These are phyloP conservation scores for Eclectus roratus DNA, from an alignment of 2,113 vertebrate genomes.

Conservation along the genomic window DNA sequence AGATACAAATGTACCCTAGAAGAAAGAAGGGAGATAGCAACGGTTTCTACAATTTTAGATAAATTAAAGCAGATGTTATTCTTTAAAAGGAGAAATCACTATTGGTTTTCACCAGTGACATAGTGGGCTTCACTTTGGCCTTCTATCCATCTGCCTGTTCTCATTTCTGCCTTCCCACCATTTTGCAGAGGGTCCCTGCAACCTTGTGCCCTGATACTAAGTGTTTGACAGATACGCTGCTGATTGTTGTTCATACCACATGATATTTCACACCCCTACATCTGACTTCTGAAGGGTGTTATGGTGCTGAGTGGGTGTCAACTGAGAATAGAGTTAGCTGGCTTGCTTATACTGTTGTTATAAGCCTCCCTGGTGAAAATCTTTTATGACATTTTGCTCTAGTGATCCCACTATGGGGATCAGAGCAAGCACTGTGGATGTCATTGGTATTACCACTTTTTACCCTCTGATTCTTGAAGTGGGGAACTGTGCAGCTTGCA, in stretches of 20 bases:
- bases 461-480: not conserved
- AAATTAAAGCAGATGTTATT: not conserved
- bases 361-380: not conserved
- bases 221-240: not conserved
- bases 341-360: not conserved
- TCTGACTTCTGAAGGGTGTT: conserved; percentile 17
- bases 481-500: not conserved
- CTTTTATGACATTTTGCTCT: not conserved
- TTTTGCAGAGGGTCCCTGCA: not conserved
- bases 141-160: not conserved
- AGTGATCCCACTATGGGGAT: not conserved
- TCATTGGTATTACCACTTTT: not conserved
- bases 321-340: not conserved
- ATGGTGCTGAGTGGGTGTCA: conserved; percentile 15
- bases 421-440: not conserved
- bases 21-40: not conserved
- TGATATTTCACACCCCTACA: conserved; percentile 23
- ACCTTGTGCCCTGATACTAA: not conserved
- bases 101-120: not conserved
- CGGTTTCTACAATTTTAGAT: not conserved
- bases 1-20: not conserved
- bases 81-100: not conserved
- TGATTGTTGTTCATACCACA: not conserved
- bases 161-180: not conserved
- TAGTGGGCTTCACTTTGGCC: not conserved